Conservation (phyloP, 2,888 invertebrate species). For the Lottia scabra region DNA sequence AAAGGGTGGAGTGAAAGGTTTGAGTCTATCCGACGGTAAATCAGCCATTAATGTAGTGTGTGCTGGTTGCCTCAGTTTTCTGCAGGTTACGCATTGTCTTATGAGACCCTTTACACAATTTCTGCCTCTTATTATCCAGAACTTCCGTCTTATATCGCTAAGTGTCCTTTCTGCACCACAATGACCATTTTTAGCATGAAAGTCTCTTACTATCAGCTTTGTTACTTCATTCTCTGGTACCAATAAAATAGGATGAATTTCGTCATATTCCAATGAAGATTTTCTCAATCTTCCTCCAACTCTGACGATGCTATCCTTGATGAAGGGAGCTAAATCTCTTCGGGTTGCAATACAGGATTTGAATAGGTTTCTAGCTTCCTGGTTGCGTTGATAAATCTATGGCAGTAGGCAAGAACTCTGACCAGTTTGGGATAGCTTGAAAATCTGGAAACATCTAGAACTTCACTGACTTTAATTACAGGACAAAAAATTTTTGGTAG, state of each 20-base stretch:
- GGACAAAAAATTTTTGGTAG: background rate
- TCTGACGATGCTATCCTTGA: conserved; percentile 6
- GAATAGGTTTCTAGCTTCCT: background rate
- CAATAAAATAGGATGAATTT: conserved; percentile 11
- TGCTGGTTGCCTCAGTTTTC: background rate
- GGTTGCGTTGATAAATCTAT: background rate
- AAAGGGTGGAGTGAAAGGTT: too few relatives aligned
- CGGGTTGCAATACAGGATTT: background rate
- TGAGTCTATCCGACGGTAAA: background rate
- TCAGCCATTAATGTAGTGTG: conserved; percentile 14
- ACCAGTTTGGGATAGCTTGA: conserved; percentile 14
- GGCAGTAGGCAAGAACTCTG: conserved; percentile 12
- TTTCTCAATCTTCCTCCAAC: conserved; percentile 17
- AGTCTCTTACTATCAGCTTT: conserved; percentile 6
- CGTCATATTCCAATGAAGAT: conserved; percentile 6
- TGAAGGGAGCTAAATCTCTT: conserved; percentile 11
- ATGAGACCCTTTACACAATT: conserved; percentile 8
- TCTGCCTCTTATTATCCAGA: conserved; percentile 13
- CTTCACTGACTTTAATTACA: background rate
- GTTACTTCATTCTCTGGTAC: background rate
- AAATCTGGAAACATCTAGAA: conserved; percentile 4
- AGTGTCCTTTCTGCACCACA: conserved; percentile 17
- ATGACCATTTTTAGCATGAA: conserved; percentile 9
- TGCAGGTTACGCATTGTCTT: conserved; percentile 7
- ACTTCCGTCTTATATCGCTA: conserved; percentile 1